phyloP scores from a whole-genome alignment of 2,113 vertebrate species.

The Sturnira hondurensis region DNA sequence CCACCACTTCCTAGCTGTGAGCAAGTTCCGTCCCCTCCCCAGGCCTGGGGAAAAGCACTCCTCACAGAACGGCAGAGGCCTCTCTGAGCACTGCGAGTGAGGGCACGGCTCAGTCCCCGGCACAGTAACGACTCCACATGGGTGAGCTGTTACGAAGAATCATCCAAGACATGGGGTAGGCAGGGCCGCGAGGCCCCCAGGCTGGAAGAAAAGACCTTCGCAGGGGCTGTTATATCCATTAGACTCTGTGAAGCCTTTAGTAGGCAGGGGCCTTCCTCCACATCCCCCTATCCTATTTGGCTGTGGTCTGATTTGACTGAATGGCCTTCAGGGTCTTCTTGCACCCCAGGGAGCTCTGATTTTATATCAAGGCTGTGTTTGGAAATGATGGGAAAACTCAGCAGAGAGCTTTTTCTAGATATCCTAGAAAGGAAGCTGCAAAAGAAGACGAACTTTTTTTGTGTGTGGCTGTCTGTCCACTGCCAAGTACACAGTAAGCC shows the following conservation, averaged over 20 bases:
- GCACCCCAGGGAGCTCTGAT: background rate
- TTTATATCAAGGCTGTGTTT: background rate
- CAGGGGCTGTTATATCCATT: accelerated
- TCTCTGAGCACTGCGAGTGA: background rate
- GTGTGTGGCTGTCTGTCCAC: background rate
- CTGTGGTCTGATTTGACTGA: background rate
- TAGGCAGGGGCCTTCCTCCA: background rate
- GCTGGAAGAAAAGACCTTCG: background rate
- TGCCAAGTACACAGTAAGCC: background rate
- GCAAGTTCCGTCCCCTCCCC: background rate
- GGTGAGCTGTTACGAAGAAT: background rate
- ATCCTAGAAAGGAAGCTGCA: background rate
- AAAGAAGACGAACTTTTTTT: background rate
- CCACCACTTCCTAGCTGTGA: background rate
- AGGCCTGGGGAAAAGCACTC: background rate
- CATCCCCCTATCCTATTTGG: background rate
- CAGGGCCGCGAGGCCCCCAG: accelerated
- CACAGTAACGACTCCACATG: background rate
- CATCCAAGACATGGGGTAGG: background rate
- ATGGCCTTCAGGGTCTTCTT: background rate
- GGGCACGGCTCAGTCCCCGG: background rate
- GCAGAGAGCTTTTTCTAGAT: background rate
- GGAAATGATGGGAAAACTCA: background rate
- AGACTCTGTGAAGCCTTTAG: background rate
- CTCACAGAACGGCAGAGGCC: background rate